Percentiles rank a stretch among this genome's conserved stretches.
phyloP scores from a whole-genome alignment of 2,797 vertebrate genomes.

The Staurois parvus region DNA sequence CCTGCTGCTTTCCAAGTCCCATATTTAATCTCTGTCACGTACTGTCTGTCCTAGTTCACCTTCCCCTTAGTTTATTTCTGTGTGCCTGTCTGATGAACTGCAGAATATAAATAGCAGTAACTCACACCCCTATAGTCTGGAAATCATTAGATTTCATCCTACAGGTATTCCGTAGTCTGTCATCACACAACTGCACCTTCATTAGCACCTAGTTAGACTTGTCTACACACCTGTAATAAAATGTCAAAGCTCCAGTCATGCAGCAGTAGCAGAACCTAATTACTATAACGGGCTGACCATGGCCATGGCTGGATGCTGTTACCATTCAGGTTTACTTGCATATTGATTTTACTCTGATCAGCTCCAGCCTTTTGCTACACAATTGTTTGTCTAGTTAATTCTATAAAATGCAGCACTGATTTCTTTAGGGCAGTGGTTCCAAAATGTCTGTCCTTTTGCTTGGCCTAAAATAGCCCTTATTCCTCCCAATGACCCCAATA shows the following conservation, averaged over 20 bases:
- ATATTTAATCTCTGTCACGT: constrained; percentile 42
- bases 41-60: constrained; percentile 53
- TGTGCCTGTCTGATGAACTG: constrained; percentile 11
- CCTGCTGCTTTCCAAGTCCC: constrained; percentile 31
- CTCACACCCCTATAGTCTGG: background rate
- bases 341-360: background rate
- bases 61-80: constrained; percentile 37
- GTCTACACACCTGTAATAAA: background rate
- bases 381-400: background rate
- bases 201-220: background rate
- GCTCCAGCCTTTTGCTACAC: background rate
- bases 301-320: background rate
- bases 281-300: background rate
- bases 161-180: background rate
- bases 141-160: constrained; percentile 6
- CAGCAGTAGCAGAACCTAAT: background rate
- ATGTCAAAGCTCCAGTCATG: background rate
- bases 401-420: too few relatives aligned
- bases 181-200: background rate
- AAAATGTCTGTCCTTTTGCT: too few relatives aligned
- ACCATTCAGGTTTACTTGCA: background rate
- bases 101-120: constrained; percentile 22
- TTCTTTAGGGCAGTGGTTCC: too few relatives aligned
- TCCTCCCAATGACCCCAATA: too few relatives aligned
- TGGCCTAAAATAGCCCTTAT: too few relatives aligned